Percentiles rank a stretch among this genome's conserved stretches.
Evolutionary conservation across 2,113 vertebrate genomes (phyloP).

Genomic region (Oryzias curvinotus): DNA sequence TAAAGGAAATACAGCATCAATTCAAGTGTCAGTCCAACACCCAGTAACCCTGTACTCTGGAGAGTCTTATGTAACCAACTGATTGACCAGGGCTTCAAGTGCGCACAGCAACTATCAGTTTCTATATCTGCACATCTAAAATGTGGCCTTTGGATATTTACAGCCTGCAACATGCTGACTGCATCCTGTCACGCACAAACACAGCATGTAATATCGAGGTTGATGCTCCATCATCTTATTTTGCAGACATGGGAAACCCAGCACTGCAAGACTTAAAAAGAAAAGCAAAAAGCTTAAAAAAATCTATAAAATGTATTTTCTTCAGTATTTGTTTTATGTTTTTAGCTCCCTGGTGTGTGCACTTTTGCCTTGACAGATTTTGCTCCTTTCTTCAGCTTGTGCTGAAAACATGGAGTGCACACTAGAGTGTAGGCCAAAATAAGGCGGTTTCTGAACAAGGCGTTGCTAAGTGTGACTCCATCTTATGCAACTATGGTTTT

Average conservation of each 20-base stretch:
- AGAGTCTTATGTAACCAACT: constrained; percentile 31
- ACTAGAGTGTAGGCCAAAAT: neutral
- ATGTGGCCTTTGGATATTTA: neutral
- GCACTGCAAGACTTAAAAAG: no score
- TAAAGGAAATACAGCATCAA: constrained; percentile 52
- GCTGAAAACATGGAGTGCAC: neutral
- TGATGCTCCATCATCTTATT: neutral
- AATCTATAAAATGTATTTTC: no score
- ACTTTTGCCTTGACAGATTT: neutral
- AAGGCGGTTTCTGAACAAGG: constrained; percentile 7
- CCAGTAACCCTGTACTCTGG: constrained; percentile 18
- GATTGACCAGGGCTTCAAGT: constrained; percentile 18
- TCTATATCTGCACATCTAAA: neutral
- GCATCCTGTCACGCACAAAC: neutral
- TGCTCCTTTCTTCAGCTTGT: no score
- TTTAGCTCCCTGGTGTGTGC: neutral
- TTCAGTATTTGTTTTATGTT: no score
- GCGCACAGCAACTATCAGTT: neutral
- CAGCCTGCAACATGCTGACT: constrained; percentile 4
- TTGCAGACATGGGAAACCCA: neutral
- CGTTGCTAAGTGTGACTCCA: constrained; percentile 22
- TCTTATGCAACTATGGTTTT: constrained; percentile 41
- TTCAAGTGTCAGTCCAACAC: constrained; percentile 41
- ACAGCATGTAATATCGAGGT: neutral
- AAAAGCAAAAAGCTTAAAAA: no score